Evolutionary conservation across 2,797 vertebrate genomes (phyloP).

Genomic region (Darevskia mixta): DNA sequence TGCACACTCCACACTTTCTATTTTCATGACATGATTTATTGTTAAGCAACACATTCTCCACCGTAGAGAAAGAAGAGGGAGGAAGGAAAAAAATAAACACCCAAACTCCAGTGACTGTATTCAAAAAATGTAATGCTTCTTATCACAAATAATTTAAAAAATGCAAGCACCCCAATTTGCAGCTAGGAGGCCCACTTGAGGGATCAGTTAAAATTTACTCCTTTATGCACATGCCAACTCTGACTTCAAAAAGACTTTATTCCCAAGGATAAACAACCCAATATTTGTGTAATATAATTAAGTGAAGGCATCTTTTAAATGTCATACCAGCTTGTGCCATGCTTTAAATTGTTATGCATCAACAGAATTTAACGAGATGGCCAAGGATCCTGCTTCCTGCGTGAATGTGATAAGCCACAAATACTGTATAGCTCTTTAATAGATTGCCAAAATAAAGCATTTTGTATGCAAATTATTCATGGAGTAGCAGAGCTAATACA

Average conservation of each 20-base stretch:
- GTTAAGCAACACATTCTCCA: constrained; percentile 52
- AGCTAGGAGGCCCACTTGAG: constrained; percentile 82
- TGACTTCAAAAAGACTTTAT: constrained; percentile 98
- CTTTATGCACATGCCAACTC: constrained; percentile 98
- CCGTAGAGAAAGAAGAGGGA: constrained; percentile 56
- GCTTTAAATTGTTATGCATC: constrained; percentile 99
- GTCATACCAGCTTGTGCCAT: constrained; percentile 99
- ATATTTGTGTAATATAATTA: constrained; percentile 99
- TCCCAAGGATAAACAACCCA: constrained; percentile 98
- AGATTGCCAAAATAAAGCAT: constrained; percentile 99
- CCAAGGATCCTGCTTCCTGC: constrained; percentile 98
- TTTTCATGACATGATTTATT: constrained; percentile 59
- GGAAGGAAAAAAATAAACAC: constrained; percentile 58
- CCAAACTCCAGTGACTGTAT: constrained; percentile 74
- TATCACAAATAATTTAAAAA: constrained; percentile 78
- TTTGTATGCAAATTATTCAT: constrained; percentile 99
- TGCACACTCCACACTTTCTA: constrained; percentile 43
- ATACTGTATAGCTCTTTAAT: constrained; percentile 99
- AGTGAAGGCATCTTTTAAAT: constrained; percentile 99
- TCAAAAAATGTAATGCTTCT: constrained; percentile 77
- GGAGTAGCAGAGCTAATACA: constrained; percentile 98
- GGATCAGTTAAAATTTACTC: constrained; percentile 84
- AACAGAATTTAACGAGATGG: constrained; percentile 99
- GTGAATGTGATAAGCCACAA: constrained; percentile 98
- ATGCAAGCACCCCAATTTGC: constrained; percentile 79